Evolutionary conservation across 2,797 vertebrate genomes (phyloP).

Genomic region (Peromyscus melanophrys): DNA sequence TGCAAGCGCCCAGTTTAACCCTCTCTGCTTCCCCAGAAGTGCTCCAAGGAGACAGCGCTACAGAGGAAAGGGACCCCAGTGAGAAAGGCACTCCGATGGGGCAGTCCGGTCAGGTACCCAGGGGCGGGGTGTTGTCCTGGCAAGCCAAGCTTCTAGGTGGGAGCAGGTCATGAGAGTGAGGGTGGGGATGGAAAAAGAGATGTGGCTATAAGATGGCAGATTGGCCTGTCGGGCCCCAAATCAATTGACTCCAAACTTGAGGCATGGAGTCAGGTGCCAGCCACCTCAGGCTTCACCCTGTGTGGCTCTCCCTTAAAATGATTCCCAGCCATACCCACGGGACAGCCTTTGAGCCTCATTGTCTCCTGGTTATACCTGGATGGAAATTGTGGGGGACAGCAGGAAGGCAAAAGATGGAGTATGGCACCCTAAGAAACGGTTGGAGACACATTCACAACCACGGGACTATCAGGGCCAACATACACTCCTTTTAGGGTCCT

Average conservation of each 20-base stretch:
- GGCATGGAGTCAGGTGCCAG: not conserved
- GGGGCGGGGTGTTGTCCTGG: accelerated
- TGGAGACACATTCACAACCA: not conserved
- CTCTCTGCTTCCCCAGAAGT: not conserved
- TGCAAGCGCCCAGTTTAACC: not conserved
- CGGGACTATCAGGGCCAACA: not conserved
- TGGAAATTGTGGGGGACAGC: not conserved
- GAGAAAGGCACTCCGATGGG: not conserved
- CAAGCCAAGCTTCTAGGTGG: not conserved
- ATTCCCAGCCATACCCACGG: not conserved
- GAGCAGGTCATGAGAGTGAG: not conserved
- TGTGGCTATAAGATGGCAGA: not conserved
- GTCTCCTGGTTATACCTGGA: not conserved
- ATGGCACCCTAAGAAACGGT: not conserved
- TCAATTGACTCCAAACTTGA: not conserved
- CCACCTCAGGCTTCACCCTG: not conserved
- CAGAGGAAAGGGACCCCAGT: not conserved
- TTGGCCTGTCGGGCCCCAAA: not conserved
- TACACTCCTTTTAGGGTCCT: not conserved
- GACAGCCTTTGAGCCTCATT: not conserved
- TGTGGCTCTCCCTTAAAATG: not conserved
- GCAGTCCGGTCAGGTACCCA: not conserved
- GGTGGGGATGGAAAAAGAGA: not conserved
- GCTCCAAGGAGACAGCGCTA: not conserved
- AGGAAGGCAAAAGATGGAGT: not conserved